These are phyloP conservation scores for Netelia inedita DNA, from an alignment of 2,888 invertebrate species.

Conservation along the genomic window DNA sequence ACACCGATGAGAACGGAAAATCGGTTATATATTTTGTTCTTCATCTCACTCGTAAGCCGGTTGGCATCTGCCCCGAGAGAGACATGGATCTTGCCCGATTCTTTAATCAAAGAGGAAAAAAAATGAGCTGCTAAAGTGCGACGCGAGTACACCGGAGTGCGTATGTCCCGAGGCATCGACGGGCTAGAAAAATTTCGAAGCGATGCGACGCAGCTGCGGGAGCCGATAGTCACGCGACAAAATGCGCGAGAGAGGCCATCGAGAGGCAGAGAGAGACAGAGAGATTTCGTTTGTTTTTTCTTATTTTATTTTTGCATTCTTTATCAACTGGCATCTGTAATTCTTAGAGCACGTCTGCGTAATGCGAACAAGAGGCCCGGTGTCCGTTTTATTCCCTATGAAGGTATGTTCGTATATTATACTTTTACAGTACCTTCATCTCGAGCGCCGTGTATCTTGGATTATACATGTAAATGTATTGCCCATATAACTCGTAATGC, in stretches of 20 bases:
- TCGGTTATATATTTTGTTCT: constrained; percentile 26
- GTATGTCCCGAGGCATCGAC: constrained; percentile 23
- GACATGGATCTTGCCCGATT: background rate
- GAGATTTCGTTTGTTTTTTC: background rate
- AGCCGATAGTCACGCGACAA: constrained; percentile 61
- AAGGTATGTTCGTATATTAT: background rate
- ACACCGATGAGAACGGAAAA: background rate
- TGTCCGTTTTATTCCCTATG: background rate
- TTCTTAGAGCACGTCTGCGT: constrained; percentile 17
- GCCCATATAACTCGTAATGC: background rate
- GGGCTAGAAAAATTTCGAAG: constrained; percentile 57
- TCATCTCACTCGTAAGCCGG: constrained; percentile 34
- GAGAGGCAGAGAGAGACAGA: constrained; percentile 5
- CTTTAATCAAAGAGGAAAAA: constrained; percentile 24
- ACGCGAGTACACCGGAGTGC: background rate
- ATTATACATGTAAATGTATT: background rate
- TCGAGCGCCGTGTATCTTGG: background rate
- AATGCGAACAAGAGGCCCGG: constrained; percentile 8
- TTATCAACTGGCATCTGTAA: constrained; percentile 11
- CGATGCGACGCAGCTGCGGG: constrained; percentile 50
- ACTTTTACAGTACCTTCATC: background rate
- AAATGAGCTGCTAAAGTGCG: background rate
- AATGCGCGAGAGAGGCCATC: constrained; percentile 26
- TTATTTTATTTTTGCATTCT: background rate
- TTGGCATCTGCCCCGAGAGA: constrained; percentile 59